phyloP scores from a whole-genome alignment of 1,140 invertebrate genomes.

The Antheraea mylitta region DNA sequence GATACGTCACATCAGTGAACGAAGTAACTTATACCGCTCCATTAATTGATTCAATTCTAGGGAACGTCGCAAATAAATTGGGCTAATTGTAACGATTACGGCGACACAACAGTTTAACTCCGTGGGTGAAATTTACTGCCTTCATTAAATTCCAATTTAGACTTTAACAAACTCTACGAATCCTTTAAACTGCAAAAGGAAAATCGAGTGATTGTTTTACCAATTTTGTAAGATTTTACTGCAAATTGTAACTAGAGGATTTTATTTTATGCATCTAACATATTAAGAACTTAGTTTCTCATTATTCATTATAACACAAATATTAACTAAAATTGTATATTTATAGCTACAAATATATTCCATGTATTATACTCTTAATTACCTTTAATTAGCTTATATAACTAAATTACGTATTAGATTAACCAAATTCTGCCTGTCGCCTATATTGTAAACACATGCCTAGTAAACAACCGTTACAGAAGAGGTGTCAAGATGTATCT shows the following conservation, averaged over 20 bases:
- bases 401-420: too few relatives aligned
- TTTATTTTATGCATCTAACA: not conserved
- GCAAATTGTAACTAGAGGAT: not conserved
- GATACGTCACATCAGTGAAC: not conserved
- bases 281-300: not conserved
- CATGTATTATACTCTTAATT: too few relatives aligned
- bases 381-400: too few relatives aligned
- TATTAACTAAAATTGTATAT: too few relatives aligned
- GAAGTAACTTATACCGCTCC: slow-evolving; percentile 5
- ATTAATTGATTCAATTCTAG: slow-evolving; percentile 46
- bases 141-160: slow-evolving; percentile 52
- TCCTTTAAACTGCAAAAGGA: slow-evolving; percentile 25
- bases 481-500: too few relatives aligned
- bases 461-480: too few relatives aligned
- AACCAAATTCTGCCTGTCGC: too few relatives aligned
- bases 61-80: slow-evolving; percentile 54
- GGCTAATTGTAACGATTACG: slow-evolving; percentile 47
- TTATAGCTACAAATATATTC: too few relatives aligned
- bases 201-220: not conserved
- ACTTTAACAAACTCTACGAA: slow-evolving; percentile 19
- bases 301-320: too few relatives aligned
- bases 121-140: slow-evolving; percentile 53
- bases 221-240: not conserved
- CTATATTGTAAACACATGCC: too few relatives aligned
- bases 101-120: slow-evolving; percentile 38